Percentiles rank a stretch among this genome's conserved stretches.
These are phyloP conservation scores for Hypena proboscidalis DNA, from an alignment of 2,888 invertebrate genomes.

Conservation along the genomic window DNA sequence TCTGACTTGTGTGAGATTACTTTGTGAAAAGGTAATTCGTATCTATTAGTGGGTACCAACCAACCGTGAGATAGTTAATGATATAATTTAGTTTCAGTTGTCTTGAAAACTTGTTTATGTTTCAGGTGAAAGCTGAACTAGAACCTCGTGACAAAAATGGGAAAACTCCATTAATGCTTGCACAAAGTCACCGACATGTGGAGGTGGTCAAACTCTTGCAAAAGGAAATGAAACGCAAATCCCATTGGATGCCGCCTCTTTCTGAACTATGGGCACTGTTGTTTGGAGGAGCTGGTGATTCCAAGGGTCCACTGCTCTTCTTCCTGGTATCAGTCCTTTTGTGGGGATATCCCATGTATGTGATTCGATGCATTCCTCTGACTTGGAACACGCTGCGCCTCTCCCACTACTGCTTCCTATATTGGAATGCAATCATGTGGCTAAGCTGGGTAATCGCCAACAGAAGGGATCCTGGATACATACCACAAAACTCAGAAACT, in stretches of 20 bases:
- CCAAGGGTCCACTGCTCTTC: constrained; percentile 94
- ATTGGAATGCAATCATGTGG: constrained; percentile 97
- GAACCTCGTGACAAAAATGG: constrained; percentile 96
- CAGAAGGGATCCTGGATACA: constrained; percentile 94
- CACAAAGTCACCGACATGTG: constrained; percentile 94
- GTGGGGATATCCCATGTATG: constrained; percentile 98
- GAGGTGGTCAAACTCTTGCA: constrained; percentile 93
- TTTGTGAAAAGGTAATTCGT: constrained; percentile 91
- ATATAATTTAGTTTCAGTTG: neutral
- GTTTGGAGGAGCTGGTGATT: constrained; percentile 96
- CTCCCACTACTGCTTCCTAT: constrained; percentile 95
- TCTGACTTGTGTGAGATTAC: constrained; percentile 92
- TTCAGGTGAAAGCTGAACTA: constrained; percentile 92
- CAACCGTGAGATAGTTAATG: too few species aligned
- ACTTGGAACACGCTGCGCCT: constrained; percentile 95
- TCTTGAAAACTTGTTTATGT: constrained; percentile 12
- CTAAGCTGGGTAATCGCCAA: constrained; percentile 96
- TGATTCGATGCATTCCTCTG: constrained; percentile 94
- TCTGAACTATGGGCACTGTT: constrained; percentile 95
- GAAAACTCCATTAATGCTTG: constrained; percentile 95
- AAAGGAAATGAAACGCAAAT: constrained; percentile 92
- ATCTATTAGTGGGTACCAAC: neutral
- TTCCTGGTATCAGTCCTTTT: constrained; percentile 94
- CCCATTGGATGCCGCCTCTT: constrained; percentile 94
- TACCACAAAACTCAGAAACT: constrained; percentile 94